Base-by-base conservation (phyloP, 2,888 invertebrate species). In the Coelopa pilipes region DNA sequence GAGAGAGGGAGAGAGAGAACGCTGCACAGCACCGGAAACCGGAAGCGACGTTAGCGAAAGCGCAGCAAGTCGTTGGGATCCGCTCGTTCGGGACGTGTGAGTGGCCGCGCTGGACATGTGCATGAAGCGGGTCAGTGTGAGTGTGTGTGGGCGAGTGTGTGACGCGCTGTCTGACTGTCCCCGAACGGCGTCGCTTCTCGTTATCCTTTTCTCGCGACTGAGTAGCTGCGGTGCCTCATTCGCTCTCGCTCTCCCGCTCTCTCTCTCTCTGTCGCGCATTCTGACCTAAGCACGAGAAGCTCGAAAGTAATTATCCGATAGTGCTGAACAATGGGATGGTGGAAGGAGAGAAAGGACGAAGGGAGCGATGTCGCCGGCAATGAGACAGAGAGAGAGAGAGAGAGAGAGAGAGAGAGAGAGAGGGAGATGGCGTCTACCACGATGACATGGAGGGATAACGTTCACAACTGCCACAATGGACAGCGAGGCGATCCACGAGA, bases 261-360 rank as follows among this genome's bases (percentile, higher is more conserved):
- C 34, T 34, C 34, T 34, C 2, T 34, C 34, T 34, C 34, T 34
- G 4, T 34, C 34, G 2, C 34, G 34, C 4, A 7, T 34, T 34
- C 34, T 34, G 34, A 34, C 34, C 34, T 34, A 76, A 75, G 80
- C 84, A 82, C 79, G 85, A 81, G 84, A 82, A 81, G 82, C 81
- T 85, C 81, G 80, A 84, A 84, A 85, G 84, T 84, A 85, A 84
- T 84, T 84, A 84, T 84, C 82, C 84, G 81, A 79, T 78, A 76
- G 74, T 74, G 73, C 77, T 21, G 73, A 63, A 62, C 68, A 53
- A 5, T 1, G 7, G 0, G 50, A 53, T 24, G 15, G 13, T 7
- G 50, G 17, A 19, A 5, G 49, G 47, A 50, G 21, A 10, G 7
- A 21, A 17, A 15, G 12, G 66, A 49, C 47, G 60, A 24, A 70